phyloP scores from a whole-genome alignment of 2,888 invertebrate genomes.

The Onthophagus sagittarius region DNA sequence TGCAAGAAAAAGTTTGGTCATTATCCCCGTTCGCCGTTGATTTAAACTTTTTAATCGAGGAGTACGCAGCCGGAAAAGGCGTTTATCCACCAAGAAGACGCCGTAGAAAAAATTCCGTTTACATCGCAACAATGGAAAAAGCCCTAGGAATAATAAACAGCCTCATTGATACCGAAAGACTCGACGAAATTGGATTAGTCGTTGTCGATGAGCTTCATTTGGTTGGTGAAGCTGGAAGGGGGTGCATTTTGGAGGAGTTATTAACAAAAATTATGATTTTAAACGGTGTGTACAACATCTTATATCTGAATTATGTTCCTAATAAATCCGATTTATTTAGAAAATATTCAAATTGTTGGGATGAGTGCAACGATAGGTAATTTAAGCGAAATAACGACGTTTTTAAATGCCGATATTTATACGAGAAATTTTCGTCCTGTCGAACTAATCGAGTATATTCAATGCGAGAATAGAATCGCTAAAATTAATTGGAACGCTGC shows the following conservation, averaged over 20 bases:
- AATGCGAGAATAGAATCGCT: conserved; percentile 61
- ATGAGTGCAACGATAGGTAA: conserved; percentile 98
- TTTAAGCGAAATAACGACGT: conserved; percentile 72
- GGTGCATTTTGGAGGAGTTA: conserved; percentile 78
- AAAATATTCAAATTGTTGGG: conserved; percentile 79
- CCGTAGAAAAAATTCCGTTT: conserved; percentile 72
- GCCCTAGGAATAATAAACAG: conserved; percentile 81
- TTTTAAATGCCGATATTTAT: conserved; percentile 79
- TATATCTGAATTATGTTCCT: not conserved
- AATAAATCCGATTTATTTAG: conserved; percentile 44
- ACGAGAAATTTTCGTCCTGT: conserved; percentile 86
- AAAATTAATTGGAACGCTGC: conserved; percentile 52
- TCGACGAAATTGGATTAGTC: conserved; percentile 74
- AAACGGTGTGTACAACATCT: conserved; percentile 52
- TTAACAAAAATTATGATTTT: conserved; percentile 74
- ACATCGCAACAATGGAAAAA: conserved; percentile 93
- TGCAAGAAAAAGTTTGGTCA: conserved; percentile 91
- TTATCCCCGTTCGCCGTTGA: conserved; percentile 84
- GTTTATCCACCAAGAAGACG: conserved; percentile 73
- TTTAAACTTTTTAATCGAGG: conserved; percentile 86
- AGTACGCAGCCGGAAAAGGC: conserved; percentile 92
- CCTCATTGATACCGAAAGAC: conserved; percentile 71
- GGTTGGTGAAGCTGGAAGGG: conserved; percentile 82
- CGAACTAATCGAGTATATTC: conserved; percentile 76
- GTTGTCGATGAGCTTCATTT: conserved; percentile 92